Base-by-base conservation (phyloP, 2,888 invertebrate genomes). In the Harpalus rubripes region DNA sequence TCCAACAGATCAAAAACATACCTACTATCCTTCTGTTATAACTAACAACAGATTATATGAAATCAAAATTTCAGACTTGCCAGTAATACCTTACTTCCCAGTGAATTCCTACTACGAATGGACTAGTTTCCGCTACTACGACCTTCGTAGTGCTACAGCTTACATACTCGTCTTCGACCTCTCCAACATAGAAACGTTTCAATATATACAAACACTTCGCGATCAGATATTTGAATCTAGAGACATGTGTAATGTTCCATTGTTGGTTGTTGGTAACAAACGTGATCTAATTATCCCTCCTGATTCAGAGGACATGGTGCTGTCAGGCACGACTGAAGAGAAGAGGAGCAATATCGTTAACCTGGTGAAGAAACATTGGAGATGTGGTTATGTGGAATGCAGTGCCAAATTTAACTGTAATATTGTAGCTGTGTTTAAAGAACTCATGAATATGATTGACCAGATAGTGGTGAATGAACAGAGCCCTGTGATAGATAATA, bases 141-240 rank as follows among this genome's bases (percentile, higher is more conserved):
- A 96, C 81, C 93, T 96, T 86, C 94, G 97, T 88, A 96, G 95
- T 89, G 97, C 97, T 39, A 96, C 96, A 44, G 98, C 98, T 16
- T 98, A 98, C 91, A 95, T 98, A 86, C 93, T 98, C 86, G 98
- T 98, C 84, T 98, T 98, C 91, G 98, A 98, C 91, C 94, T 98
- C 88, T 96, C 97, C 81, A 97, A 97, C 90, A 95, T 97, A 87
- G 98, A 98, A 90, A 97, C 97, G 26, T 96, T 96, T 91, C 93
- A 96, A 92, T 98, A 98, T 90, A 96, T 98, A 89, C 95, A 96
- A 90, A 96, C 95, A 86, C 93, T 98, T 87, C 93, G 97, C 90
- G 98, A 98, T 89, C 98, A 98, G 93, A 98, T 98, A 92, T 95
- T 96, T 88, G 98, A 98, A 90, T 96, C 96, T 88, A 93, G 97